These are phyloP conservation scores for Xiphophorus maculatus DNA, from an alignment of 2,113 vertebrate species.

Conservation along the genomic window DNA sequence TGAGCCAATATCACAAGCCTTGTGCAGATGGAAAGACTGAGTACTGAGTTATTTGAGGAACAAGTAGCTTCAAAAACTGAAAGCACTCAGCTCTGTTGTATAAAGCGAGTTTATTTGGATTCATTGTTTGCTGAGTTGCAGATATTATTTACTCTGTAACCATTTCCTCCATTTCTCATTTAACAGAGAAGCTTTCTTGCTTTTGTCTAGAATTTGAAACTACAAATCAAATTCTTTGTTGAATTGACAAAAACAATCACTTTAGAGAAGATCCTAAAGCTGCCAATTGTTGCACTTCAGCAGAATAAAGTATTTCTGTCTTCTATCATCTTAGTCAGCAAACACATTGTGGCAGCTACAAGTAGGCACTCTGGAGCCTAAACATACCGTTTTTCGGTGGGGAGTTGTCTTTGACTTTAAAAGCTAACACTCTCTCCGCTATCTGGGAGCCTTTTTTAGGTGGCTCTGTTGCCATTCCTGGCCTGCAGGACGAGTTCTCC, in stretches of 20 bases:
- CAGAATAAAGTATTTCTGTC: too few relatives aligned
- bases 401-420: slow-evolving; percentile 40
- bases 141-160: not conserved
- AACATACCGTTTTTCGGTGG: not conserved
- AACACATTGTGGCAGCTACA: slow-evolving; percentile 29
- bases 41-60: too few relatives aligned
- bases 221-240: not conserved
- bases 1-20: too few relatives aligned
- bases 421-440: slow-evolving; percentile 11
- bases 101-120: not conserved
- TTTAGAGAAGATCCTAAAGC: too few relatives aligned
- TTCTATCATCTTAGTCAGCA: slow-evolving; percentile 29
- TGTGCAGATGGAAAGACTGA: too few relatives aligned
- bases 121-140: not conserved
- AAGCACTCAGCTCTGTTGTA: not conserved
- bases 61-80: too few relatives aligned
- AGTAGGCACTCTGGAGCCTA: slow-evolving; percentile 34
- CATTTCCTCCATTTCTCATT: not conserved
- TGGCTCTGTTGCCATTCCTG: slow-evolving; percentile 9
- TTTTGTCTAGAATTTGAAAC: not conserved
- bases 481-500: slow-evolving; percentile 24
- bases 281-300: too few relatives aligned
- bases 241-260: not conserved
- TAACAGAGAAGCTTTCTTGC: not conserved
- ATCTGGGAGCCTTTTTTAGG: slow-evolving; percentile 14